Conservation (phyloP, 2,113 vertebrate species). For the Otus sunia region DNA sequence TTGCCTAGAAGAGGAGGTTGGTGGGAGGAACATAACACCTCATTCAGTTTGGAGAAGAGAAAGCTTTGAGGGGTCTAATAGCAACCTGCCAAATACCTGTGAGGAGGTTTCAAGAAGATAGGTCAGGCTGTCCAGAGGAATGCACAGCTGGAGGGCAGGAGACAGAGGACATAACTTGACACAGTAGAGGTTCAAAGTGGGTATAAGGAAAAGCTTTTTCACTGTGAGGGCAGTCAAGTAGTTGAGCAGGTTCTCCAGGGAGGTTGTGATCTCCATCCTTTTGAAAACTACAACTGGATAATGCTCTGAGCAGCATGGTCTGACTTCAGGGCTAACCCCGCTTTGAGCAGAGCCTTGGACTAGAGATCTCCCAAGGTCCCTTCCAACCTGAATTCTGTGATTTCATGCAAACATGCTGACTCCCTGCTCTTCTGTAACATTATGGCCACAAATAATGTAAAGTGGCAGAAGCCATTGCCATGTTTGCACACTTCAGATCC, state of each 20-base stretch:
- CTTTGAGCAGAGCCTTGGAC: not conserved
- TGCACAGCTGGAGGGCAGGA: not conserved
- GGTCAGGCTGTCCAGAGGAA: not conserved
- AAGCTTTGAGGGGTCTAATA: not conserved
- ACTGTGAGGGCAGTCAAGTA: not conserved
- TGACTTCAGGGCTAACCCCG: not conserved
- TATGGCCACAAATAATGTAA: not conserved
- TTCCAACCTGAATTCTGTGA: not conserved
- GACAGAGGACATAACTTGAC: not conserved
- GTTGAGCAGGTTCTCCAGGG: not conserved
- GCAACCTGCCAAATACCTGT: not conserved
- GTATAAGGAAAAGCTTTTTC: not conserved
- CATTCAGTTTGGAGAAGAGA: not conserved
- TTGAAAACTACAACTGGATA: not conserved
- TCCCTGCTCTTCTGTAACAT: not conserved
- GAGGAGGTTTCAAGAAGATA: not conserved
- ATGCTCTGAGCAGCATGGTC: not conserved
- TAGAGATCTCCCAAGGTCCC: not conserved
- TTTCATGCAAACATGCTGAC: not conserved
- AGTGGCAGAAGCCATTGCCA: not conserved
- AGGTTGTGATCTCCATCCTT: not conserved
- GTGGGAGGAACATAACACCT: not conserved
- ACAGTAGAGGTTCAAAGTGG: not conserved
- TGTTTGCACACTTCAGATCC: not conserved
- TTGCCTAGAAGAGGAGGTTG: rapidly evolving